Evolutionary conservation across 2,113 vertebrate species (phyloP), one percentile per base, ranked within the genome.

Genomic region (Kryptolebias marmoratus): DNA sequence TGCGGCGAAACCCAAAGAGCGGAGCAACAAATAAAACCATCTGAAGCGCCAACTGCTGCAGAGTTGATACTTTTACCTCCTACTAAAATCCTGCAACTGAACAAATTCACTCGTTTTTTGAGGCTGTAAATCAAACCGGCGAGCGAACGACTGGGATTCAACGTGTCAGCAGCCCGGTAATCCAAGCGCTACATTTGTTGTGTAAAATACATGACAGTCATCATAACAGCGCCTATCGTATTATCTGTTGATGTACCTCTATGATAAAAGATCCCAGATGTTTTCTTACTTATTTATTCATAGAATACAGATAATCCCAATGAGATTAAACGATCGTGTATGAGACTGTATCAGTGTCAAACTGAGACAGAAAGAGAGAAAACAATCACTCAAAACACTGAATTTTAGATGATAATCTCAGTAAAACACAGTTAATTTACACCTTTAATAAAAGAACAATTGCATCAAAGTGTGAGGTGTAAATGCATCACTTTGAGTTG

Each of bases 221-320:
- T 65, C 39, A 52, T 28, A 12, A 54, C 3, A 18, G 27, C 12
- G 22, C 55, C 1, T 55, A 30, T 42, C 42, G 42, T 32, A 50
- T 58, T 44, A 67, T 55, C 49, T 59, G 39, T 7, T 36, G 2
- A 36, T 57, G 44, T 39, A 42, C 71, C 47, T 65, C 22, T 48
- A 5, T 13, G 50, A 59, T 42, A 73, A 58, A 30, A 18, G 67
- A 84, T 77, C 53, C 30, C 55, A 1, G 61, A 28, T 80, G 68
- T 76, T 78, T 78, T 12, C 64, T 64, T 30, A 1, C 68, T 75
- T 65, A 75, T 78, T 82, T 86, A 86, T 88, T 86, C 47, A 75
- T 75, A 2, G 53, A 57, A 68, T 42, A 42, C 86, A 77, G 65
- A 68, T 74, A 75, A 84, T 84, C 69, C 79, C 50, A 64, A 27